Evolutionary conservation across 1,140 invertebrate genomes (phyloP).

Genomic region (Brevipalpus yothersi): DNA sequence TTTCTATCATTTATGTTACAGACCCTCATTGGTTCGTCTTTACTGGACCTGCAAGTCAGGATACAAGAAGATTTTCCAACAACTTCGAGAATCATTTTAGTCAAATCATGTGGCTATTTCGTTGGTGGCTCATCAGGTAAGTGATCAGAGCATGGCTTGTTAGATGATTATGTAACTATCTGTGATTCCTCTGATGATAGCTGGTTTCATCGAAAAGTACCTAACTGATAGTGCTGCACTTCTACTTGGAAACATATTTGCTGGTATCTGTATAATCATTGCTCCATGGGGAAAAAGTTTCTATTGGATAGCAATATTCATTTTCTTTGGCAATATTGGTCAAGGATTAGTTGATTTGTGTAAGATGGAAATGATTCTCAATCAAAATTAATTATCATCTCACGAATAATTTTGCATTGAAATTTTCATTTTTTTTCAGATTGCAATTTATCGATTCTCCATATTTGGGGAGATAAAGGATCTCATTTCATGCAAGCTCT

Average conservation of each 20-base stretch:
- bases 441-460: conserved; percentile 17
- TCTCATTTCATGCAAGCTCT: conserved; percentile 26
- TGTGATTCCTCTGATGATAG: no score
- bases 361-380: background rate
- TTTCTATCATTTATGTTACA: no score
- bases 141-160: background rate
- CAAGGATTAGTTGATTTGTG: background rate
- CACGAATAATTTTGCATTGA: background rate
- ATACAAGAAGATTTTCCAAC: background rate
- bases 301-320: background rate
- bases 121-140: background rate
- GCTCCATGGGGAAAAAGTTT: background rate
- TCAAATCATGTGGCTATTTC: background rate
- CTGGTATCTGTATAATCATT: background rate
- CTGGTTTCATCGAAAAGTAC: no score
- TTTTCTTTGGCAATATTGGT: background rate
- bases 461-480: conserved; percentile 25
- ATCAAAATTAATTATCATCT: no score
- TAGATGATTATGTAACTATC: no score
- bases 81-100: background rate
- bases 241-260: no score
- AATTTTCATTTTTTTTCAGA: background rate
- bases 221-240: no score
- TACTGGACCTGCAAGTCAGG: background rate
- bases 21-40: background rate